Base-by-base conservation (phyloP, 2,888 invertebrate species). In the Clunio marinus region DNA sequence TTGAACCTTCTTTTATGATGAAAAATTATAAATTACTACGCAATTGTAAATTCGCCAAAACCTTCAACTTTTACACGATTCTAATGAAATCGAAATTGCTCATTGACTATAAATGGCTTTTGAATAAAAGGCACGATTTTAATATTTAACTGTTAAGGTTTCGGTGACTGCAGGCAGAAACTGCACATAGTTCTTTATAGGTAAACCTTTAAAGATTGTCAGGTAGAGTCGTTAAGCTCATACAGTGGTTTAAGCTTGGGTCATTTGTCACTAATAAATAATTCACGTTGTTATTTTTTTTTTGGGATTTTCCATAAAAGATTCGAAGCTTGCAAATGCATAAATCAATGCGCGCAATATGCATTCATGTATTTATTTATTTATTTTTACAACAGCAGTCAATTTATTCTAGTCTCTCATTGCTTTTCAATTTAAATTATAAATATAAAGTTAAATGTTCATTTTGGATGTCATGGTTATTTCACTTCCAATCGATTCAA, bases 401-500 rank as follows among this genome's bases (percentile, higher is more conserved):
- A 13, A 32, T 13, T 32, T 13, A 32, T 32, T 32, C 35, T 32
- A 32, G 35, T 32, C 22, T 17, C 2, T n/a, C n/a, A 8, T 41
- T 51, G 51, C 51, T 51, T 4, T 3, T 51, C 51, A 8, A 5
- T n/a, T 45, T 17, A 8, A 7, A 51, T 3, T 51, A 13, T 55
- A 55, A 55, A 22, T 13, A 22, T 5, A 65, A 65, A 35, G 8
- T 22, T 15, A 13, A 22, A 41, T 41, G 35, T 60, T 37, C 17
- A 45, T 45, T 65, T 65, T 65, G 62, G 62, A 65, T 65, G 45
- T 65, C 63, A 65, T 28, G 63, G 63, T 45, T 41, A 62, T n/a
- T 32, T 59, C 4, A 41, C 41, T 41, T 20, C 13, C 51, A 22
- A 51, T 32, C 32, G 32, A 32, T 51, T 22, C 20, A 25, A 57